Percentiles rank a stretch among this genome's conserved stretches.
Evolutionary conservation across 2,797 vertebrate genomes (phyloP).

Genomic region (Spatula versicolor): DNA sequence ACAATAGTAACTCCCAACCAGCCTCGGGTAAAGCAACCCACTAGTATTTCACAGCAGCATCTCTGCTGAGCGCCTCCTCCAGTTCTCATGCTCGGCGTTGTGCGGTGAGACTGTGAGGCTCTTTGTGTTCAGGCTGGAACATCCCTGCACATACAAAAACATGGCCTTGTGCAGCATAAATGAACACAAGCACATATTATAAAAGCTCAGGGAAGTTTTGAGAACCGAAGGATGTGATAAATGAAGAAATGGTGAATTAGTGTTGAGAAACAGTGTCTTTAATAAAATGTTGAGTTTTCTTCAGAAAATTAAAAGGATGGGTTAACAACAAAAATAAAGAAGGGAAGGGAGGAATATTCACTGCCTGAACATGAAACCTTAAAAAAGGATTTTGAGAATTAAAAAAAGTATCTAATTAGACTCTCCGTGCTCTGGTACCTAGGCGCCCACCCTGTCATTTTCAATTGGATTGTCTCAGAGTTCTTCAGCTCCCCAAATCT

Average conservation of each 20-base stretch:
- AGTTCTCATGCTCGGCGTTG: neutral
- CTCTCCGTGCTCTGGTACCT: neutral
- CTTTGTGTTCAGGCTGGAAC: neutral
- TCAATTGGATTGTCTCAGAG: neutral
- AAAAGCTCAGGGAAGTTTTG: fast-evolving
- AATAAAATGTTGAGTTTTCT: neutral
- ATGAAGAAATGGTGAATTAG: neutral
- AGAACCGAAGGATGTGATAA: neutral
- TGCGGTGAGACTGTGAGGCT: fast-evolving
- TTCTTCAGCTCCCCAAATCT: neutral
- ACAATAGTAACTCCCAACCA: neutral
- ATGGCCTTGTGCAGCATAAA: fast-evolving
- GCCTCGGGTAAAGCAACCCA: neutral
- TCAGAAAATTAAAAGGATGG: neutral
- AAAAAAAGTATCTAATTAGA: neutral
- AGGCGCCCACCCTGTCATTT: neutral
- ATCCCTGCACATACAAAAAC: neutral
- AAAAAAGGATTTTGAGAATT: neutral
- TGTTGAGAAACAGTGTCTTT: neutral
- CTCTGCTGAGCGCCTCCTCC: neutral
- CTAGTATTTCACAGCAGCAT: neutral
- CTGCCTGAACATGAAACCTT: neutral
- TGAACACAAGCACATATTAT: neutral
- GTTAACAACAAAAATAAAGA: neutral
- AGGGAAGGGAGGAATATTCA: neutral